These are phyloP conservation scores for Cyphomyrus plagiostoma DNA, from an alignment of 2,113 vertebrate species.

Conservation along the genomic window DNA sequence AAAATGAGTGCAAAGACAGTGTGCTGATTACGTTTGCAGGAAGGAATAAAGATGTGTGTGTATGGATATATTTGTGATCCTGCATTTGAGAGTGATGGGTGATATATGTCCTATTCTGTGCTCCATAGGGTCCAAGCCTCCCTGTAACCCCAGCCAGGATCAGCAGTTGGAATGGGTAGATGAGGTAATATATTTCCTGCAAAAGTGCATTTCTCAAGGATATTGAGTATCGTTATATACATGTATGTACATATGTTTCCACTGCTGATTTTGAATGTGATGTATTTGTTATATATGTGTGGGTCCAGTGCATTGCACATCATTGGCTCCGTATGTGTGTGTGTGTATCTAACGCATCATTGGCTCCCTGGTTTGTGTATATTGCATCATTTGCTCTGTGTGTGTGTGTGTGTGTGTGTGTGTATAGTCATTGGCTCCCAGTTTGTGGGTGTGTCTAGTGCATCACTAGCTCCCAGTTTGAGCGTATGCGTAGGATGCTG, in stretches of 20 bases:
- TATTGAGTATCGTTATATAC: background rate
- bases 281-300: background rate
- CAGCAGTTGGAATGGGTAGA: background rate
- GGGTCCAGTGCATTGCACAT: background rate
- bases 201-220: background rate
- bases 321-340: background rate
- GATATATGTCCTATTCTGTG: background rate
- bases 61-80: background rate
- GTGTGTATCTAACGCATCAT: slow-evolving; percentile 5
- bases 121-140: background rate
- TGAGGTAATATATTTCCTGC: background rate
- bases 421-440: background rate
- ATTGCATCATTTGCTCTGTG: background rate
- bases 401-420: background rate
- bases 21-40: background rate
- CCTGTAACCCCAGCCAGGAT: background rate
- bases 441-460: background rate
- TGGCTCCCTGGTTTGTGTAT: background rate
- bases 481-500: slow-evolving; percentile 29
- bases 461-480: slow-evolving; percentile 9
- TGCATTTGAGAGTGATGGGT: background rate
- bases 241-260: background rate
- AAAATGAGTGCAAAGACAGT: background rate
- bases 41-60: background rate
- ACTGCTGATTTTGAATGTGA: background rate